Evolutionary conservation across 2,113 vertebrate genomes (phyloP).

Genomic region (Peromyscus leucopus): DNA sequence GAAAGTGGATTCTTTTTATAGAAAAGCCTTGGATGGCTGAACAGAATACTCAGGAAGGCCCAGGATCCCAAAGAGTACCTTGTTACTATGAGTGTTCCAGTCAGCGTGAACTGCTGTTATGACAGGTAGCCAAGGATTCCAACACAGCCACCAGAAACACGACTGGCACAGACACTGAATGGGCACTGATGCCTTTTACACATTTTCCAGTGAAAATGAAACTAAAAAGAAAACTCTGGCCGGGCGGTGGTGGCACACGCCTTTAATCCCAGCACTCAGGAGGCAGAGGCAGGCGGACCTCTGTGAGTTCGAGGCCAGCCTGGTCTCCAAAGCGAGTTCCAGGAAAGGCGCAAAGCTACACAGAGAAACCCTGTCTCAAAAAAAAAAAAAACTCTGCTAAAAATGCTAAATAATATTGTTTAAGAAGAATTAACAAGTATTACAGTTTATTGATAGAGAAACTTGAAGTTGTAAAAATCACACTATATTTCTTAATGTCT

Average conservation of each 20-base stretch:
- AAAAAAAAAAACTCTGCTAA: not conserved
- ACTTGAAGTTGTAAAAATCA: slow-evolving; percentile 12
- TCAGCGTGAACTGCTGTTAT: not conserved
- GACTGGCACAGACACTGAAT: not conserved
- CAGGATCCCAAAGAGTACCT: not conserved
- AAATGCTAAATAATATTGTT: not conserved
- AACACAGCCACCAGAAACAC: not conserved
- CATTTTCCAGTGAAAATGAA: not conserved
- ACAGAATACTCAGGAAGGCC: not conserved
- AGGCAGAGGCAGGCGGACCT: too few relatives aligned
- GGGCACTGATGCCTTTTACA: too few relatives aligned
- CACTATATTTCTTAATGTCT: not conserved
- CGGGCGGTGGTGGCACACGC: too few relatives aligned
- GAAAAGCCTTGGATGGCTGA: not conserved
- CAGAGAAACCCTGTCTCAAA: too few relatives aligned
- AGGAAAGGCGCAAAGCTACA: too few relatives aligned
- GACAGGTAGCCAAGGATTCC: not conserved
- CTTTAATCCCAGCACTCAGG: too few relatives aligned
- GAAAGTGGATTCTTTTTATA: too few relatives aligned
- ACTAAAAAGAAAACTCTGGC: not conserved
- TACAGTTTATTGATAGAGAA: not conserved
- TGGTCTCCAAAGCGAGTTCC: too few relatives aligned
- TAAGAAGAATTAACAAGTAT: not conserved
- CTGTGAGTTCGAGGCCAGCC: too few relatives aligned
- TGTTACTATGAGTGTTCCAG: not conserved